Conservation (phyloP, 1,140 invertebrate species). For the Nymphalis io region DNA sequence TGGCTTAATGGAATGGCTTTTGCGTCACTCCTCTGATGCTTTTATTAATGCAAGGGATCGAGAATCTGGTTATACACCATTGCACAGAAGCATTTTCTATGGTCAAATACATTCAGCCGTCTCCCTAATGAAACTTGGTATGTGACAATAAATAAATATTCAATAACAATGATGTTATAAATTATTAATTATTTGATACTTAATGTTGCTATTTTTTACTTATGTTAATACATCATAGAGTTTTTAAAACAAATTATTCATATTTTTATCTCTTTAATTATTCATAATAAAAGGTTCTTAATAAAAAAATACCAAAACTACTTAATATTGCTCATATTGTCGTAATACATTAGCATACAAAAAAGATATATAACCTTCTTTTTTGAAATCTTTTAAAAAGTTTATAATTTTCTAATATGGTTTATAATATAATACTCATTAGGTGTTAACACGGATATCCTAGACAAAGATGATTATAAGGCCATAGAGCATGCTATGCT, state of each 20-base stretch:
- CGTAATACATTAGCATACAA: no score
- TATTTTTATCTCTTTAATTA: no score
- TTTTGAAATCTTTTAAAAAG: no score
- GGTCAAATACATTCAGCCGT: slow-evolving; percentile 86
- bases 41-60: slow-evolving; percentile 84
- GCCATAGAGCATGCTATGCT: slow-evolving; percentile 72
- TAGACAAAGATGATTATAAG: slow-evolving; percentile 77
- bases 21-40: slow-evolving; percentile 80
- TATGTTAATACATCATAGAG: no score
- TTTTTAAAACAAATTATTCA: no score
- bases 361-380: no score
- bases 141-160: slow-evolving; percentile 15
- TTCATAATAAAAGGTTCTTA: no score
- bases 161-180: neutral
- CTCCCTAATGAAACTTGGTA: slow-evolving; percentile 83
- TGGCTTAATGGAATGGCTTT: slow-evolving; percentile 85
- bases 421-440: no score
- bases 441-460: slow-evolving; percentile 74
- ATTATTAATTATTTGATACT: neutral
- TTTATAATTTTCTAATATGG: no score
- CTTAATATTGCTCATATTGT: no score
- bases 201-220: slow-evolving; percentile 7
- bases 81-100: slow-evolving; percentile 89
- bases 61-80: slow-evolving; percentile 88
- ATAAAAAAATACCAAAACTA: no score